phyloP scores from a whole-genome alignment of 2,797 vertebrate genomes.

The Pseudomugil tenellus region DNA sequence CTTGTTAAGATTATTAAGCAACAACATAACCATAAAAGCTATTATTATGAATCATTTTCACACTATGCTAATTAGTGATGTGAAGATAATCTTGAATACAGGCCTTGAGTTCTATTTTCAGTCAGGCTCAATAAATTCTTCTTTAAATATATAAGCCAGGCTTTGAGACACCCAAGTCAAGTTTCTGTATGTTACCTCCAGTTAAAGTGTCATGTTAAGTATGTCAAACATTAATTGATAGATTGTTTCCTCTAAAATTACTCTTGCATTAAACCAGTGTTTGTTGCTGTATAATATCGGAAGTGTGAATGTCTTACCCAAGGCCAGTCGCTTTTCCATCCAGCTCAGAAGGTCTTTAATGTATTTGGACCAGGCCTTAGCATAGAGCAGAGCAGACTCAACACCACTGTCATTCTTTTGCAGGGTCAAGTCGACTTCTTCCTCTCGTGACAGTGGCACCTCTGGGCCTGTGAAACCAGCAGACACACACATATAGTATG shows the following conservation, averaged over 20 bases:
- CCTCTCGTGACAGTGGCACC: conserved; percentile 77
- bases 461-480: conserved; percentile 51
- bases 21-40: neutral
- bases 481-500: conserved; percentile 9
- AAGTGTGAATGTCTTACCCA: conserved; percentile 85
- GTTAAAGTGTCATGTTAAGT: neutral
- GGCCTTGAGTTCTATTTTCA: neutral
- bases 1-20: neutral
- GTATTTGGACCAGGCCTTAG: conserved; percentile 98
- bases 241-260: neutral
- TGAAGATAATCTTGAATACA: neutral
- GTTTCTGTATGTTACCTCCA: neutral
- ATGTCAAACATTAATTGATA: neutral
- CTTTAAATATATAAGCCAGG: no score
- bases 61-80: neutral
- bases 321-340: conserved; percentile 93
- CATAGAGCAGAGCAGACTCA: conserved; percentile 93
- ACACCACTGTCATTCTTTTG: conserved; percentile 91
- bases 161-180: no score
- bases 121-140: neutral
- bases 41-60: neutral
- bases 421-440: conserved; percentile 89
- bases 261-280: neutral
- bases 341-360: conserved; percentile 94
- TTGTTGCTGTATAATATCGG: neutral